Evolutionary conservation across 2,797 vertebrate species (phyloP), one percentile per base, ranked within the genome.

Genomic region (Galaxias olidus): DNA sequence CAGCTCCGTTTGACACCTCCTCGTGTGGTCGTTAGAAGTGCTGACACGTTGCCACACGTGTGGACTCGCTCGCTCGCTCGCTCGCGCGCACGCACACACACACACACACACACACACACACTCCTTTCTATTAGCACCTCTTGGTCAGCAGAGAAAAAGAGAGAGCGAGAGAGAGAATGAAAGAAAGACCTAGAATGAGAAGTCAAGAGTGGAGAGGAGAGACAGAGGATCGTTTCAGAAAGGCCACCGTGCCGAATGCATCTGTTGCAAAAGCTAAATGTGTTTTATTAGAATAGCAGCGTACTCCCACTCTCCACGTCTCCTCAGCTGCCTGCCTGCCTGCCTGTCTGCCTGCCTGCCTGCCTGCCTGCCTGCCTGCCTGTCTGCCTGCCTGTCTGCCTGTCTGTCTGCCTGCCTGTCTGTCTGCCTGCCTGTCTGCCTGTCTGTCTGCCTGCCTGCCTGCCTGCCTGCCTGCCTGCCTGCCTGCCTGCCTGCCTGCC

Each of bases 261-360:
- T 81, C 66, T 76, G 59, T 45, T 47, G 47, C 59, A 69, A n/a
- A n/a, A 73, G 79, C 64, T 63, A 10, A 54, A 69, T 20, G 40
- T 64, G 44, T 68, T 59, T 48, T 71, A 18, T 63, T 61, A 68
- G 72, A 62, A 55, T 68, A 30, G 54, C 44, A 8, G 10, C 48
- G n/a, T 19, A 56, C 62, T 56, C 66, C 59, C 15, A 58, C 59
- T 12, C 11, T 20, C 61, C 48, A 57, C 62, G 43, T 65, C 48
- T 55, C 70, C 0, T 20, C 15, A 52, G 53, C 60, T 12, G 67
- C 45, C 65, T 65, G 61, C 6, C 61, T 1, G 54, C 48, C 58
- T n/a, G n/a, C n/a, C n/a, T n/a, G n/a, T n/a, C n/a, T n/a, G n/a
- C n/a, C n/a, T n/a, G n/a, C n/a, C n/a, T n/a, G n/a, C n/a, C n/a